Conservation (phyloP, 2,113 vertebrate genomes). For the Amazona guildingii region DNA sequence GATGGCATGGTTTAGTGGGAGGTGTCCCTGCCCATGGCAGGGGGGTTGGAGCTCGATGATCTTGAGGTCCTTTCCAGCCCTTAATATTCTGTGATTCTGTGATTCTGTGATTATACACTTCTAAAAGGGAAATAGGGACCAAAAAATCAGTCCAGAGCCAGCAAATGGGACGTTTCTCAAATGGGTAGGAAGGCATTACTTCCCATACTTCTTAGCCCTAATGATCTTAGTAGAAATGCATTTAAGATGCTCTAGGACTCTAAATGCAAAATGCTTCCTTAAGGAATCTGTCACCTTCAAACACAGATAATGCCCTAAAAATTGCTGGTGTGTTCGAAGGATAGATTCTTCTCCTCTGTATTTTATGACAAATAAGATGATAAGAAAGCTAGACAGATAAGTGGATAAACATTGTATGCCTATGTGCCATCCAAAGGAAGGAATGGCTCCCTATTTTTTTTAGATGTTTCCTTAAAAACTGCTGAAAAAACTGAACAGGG, state of each 20-base stretch:
- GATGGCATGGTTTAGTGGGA: too few relatives aligned
- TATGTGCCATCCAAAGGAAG: background rate
- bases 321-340: background rate
- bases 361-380: background rate
- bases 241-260: background rate
- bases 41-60: too few relatives aligned
- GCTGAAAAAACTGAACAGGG: background rate
- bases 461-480: background rate
- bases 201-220: background rate
- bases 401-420: background rate
- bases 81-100: too few relatives aligned
- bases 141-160: background rate
- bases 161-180: background rate
- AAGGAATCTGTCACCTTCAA: background rate
- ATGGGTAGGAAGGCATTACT: background rate
- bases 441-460: background rate
- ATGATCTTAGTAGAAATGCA: background rate
- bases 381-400: background rate
- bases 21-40: too few relatives aligned
- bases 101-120: background rate
- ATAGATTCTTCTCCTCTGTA: background rate
- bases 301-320: background rate
- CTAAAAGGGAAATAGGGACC: background rate
- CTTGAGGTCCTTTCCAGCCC: too few relatives aligned
- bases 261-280: background rate